A percentile compares a stretch with the other conserved stretches of the same genome.
These are phyloP conservation scores for Eufriesea mexicana DNA, from an alignment of 1,140 invertebrate species.

Conservation along the genomic window DNA sequence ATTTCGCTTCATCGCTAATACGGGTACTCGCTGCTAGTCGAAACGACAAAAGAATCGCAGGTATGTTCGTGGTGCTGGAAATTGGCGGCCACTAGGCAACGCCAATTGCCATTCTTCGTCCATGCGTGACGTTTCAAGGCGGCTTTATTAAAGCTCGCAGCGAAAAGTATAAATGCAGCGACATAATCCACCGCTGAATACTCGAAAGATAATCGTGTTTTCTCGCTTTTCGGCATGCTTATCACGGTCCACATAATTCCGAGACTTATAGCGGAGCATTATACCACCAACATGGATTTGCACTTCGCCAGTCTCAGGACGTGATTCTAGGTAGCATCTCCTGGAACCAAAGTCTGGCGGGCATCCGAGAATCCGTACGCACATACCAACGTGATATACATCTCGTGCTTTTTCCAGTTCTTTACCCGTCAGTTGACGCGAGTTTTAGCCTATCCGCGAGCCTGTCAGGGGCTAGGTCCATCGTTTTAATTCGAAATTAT, in stretches of 20 bases:
- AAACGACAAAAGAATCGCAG: no score
- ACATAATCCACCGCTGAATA: not conserved
- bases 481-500: no score
- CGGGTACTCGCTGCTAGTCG: no score
- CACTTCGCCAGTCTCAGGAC: constrained; percentile 61
- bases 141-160: not conserved
- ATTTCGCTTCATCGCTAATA: no score
- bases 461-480: no score
- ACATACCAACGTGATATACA: constrained; percentile 13
- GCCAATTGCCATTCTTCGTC: not conserved
- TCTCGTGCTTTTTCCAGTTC: not conserved
- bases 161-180: not conserved
- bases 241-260: constrained; percentile 66
- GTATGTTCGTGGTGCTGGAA: not conserved
- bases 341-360: constrained; percentile 50
- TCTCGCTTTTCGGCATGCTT: constrained; percentile 57
- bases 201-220: constrained; percentile 14
- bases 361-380: constrained; percentile 43
- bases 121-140: no score
- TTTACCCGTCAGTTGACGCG: no score
- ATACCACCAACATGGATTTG: constrained; percentile 67
- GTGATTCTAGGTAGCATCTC: constrained; percentile 38
- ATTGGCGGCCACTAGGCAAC: not conserved
- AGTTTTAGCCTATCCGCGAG: no score
- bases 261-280: constrained; percentile 48